A percentile compares a stretch with the other conserved stretches of the same genome.
These are phyloP conservation scores for Heliconius hermathena DNA, from an alignment of 1,140 invertebrate species.

Conservation along the genomic window DNA sequence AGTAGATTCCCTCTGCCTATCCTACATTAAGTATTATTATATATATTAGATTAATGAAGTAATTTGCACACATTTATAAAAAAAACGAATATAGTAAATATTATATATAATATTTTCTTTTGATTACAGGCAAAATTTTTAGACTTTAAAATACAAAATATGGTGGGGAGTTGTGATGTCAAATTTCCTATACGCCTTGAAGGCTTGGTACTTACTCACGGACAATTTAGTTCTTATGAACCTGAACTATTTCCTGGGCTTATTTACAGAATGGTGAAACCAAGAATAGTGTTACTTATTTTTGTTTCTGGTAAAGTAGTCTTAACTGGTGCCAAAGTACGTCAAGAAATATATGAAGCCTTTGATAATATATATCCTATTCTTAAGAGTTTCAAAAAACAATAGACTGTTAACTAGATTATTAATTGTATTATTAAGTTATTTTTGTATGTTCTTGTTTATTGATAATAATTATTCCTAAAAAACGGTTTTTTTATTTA, in stretches of 20 bases:
- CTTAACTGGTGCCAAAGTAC: conserved; percentile 98
- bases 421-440: conserved; percentile 30
- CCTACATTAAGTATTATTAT: too few relatives aligned
- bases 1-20: too few relatives aligned
- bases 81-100: not conserved
- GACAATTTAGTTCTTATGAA: conserved; percentile 98
- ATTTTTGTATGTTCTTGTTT: conserved; percentile 36
- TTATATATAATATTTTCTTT: conserved; percentile 14
- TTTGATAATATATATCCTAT: conserved; percentile 99
- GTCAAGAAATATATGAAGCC: conserved; percentile 99
- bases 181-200: conserved; percentile 99
- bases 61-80: not conserved
- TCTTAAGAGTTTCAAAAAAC: conserved; percentile 98
- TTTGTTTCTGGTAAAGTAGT: conserved; percentile 99
- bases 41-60: too few relatives aligned
- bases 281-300: conserved; percentile 98
- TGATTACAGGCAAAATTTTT: conserved; percentile 96
- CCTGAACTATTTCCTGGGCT: conserved; percentile 98
- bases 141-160: conserved; percentile 99
- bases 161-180: conserved; percentile 99
- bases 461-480: conserved; percentile 19
- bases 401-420: conserved; percentile 74
- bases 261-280: conserved; percentile 99
- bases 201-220: conserved; percentile 97
- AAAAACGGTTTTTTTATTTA: not conserved